Percentiles rank a stretch among this genome's conserved stretches.
phyloP scores from a whole-genome alignment of 64 coral and sea anemone genomes.

The Stichodactyla helianthus region DNA sequence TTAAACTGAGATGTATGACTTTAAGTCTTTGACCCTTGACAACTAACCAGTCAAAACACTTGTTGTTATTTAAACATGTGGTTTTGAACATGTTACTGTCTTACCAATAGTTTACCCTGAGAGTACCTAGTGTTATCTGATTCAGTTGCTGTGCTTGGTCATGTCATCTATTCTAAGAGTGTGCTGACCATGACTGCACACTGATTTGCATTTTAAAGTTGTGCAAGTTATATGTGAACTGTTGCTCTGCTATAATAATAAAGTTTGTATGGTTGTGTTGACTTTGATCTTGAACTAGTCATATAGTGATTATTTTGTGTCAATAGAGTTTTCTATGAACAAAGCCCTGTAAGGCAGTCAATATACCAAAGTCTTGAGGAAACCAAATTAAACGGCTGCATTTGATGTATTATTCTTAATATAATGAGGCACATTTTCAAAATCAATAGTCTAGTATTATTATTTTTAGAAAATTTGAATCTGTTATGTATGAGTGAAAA shows the following conservation, averaged over 20 bases:
- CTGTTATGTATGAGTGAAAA: no score
- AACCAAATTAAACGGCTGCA: no score
- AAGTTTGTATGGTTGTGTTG: background rate
- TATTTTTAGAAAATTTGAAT: no score
- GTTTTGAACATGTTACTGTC: background rate
- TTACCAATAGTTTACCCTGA: no score
- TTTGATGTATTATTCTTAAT: no score
- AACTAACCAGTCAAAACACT: background rate
- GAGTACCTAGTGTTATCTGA: background rate
- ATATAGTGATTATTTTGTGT: background rate
- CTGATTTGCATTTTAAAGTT: background rate
- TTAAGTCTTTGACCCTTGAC: background rate
- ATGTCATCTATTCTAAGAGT: background rate
- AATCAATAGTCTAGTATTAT: no score
- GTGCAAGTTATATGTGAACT: background rate
- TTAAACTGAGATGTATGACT: background rate
- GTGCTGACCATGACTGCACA: background rate
- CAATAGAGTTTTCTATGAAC: no score
- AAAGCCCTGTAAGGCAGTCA: no score
- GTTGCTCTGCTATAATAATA: background rate
- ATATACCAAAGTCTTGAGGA: no score
- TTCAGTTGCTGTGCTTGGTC: background rate
- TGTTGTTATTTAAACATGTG: background rate
- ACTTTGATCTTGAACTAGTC: background rate
- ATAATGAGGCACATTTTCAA: no score